These are phyloP conservation scores for Drosophila persimilis DNA, from an alignment of 1,140 invertebrate species.

Conservation along the genomic window DNA sequence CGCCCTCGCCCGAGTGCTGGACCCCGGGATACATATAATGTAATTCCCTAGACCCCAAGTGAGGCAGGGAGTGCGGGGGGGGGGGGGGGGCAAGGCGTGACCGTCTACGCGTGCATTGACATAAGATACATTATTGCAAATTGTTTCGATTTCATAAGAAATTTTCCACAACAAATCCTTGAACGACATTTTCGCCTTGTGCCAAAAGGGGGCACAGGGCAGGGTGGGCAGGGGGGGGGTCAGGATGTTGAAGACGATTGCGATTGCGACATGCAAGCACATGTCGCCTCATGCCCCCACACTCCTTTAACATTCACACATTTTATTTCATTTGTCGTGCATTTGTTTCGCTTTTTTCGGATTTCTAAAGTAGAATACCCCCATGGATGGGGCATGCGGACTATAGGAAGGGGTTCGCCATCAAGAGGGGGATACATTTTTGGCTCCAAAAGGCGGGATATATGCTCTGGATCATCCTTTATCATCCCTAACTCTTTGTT, in stretches of 20 bases:
- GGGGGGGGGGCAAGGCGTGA: slow-evolving; percentile 15
- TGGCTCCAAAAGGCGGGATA: too few species aligned
- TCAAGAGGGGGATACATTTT: too few species aligned
- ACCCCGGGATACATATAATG: slow-evolving; percentile 44
- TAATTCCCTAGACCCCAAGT: slow-evolving; percentile 48
- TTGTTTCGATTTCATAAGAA: slow-evolving; percentile 79
- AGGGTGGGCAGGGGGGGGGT: not conserved
- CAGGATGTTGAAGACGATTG: not conserved
- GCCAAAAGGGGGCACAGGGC: slow-evolving; percentile 15
- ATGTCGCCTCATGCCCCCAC: slow-evolving; percentile 31
- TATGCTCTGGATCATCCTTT: too few species aligned
- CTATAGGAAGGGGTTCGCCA: too few species aligned
- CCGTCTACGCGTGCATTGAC: slow-evolving; percentile 65
- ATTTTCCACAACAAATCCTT: slow-evolving; percentile 60
- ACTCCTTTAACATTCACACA: slow-evolving; percentile 30
- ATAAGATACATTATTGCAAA: slow-evolving; percentile 81
- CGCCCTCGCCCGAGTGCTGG: not conserved
- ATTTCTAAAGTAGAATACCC: too few species aligned
- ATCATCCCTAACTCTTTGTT: too few species aligned
- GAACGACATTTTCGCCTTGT: slow-evolving; percentile 48
- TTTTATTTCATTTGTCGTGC: slow-evolving; percentile 69
- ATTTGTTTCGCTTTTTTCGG: slow-evolving; percentile 60
- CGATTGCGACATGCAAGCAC: slow-evolving; percentile 65
- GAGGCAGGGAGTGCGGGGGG: not conserved
- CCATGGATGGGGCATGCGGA: too few species aligned